Evolutionary conservation across 2,797 vertebrate species (phyloP).

Genomic region (Cryptoprocta ferox): DNA sequence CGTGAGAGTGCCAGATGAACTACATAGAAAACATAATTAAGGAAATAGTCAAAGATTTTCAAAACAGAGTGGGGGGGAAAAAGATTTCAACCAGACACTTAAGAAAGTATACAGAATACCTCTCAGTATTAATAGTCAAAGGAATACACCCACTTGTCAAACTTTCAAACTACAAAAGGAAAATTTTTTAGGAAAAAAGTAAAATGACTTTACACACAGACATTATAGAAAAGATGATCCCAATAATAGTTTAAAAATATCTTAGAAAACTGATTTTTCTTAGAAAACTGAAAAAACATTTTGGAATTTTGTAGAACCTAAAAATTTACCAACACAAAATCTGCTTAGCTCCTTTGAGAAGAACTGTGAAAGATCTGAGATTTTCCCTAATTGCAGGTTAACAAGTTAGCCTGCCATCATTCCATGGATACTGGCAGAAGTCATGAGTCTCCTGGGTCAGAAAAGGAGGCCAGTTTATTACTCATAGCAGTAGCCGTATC

Average conservation of each 20-base stretch:
- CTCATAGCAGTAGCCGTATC: background rate
- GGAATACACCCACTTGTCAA: background rate
- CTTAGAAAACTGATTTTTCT: background rate
- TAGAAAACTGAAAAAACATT: background rate
- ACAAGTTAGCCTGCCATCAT: background rate
- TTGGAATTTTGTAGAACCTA: background rate
- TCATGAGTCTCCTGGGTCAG: background rate
- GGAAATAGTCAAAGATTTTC: background rate
- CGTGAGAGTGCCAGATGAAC: background rate
- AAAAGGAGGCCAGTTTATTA: background rate
- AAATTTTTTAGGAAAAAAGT: background rate
- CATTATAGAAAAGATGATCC: background rate
- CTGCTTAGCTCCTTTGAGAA: background rate
- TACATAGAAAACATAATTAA: background rate
- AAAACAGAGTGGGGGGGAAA: background rate
- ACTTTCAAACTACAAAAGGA: constrained; percentile 4
- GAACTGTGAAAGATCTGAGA: background rate
- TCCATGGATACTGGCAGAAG: background rate
- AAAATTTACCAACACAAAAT: background rate
- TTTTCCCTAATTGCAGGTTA: background rate
- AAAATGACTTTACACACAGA: background rate
- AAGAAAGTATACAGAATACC: background rate
- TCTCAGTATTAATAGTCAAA: constrained; percentile 29
- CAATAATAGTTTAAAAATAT: background rate
- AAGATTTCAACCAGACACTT: background rate